Base-by-base conservation (phyloP, 2,113 vertebrate species). In the Ibidorhyncha struthersii region DNA sequence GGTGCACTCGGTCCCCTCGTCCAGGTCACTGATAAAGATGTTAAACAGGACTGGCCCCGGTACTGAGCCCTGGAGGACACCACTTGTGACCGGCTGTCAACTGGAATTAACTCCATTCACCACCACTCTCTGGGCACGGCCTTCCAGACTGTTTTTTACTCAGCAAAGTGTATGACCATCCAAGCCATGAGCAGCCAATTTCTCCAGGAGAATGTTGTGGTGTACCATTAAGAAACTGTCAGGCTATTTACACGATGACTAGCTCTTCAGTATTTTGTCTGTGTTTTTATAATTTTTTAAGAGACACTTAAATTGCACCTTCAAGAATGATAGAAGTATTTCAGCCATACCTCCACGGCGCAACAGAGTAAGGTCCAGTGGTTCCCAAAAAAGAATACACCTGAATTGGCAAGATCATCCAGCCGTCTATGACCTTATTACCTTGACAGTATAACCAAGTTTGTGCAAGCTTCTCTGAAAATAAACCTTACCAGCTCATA, bases 321-420 rank as follows among this genome's bases (percentile, higher is more conserved):
- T 79, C 56, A 72, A 77, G 38, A 90, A 61, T 6, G 4, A 27
- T 32, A 4, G 20, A 69, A 65, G 5, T 18, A 62, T 65, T 93
- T 70, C 12, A 5, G 23, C 26, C 27, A 17, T 66, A 83, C 11
- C 16, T 63, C 13, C 26, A 29, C 6, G 12, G 27, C 19, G 10
- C 26, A 89, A 41, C 5, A n/a, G 7, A 89, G 15, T 3, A 69
- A 90, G 6, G 11, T 67, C 10, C 7, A 22, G 40, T 72, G 23
- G 7, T 30, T 38, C 14, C 32, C 8, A 6, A 43, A 66, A 72
- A 69, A 30, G 0, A 14, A 9, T 63, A 3, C 0, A 52, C 25
- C 22, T 43, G 20, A 86, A 83, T 10, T 21, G 7, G 8, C 11
- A 80, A 61, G 34, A 49, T 53, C 1, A 1, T 12, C 14, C 23